Evolutionary conservation across 2,113 vertebrate species (phyloP), one percentile per base, ranked within the genome.

Genomic region (Ifrita kowaldi): DNA sequence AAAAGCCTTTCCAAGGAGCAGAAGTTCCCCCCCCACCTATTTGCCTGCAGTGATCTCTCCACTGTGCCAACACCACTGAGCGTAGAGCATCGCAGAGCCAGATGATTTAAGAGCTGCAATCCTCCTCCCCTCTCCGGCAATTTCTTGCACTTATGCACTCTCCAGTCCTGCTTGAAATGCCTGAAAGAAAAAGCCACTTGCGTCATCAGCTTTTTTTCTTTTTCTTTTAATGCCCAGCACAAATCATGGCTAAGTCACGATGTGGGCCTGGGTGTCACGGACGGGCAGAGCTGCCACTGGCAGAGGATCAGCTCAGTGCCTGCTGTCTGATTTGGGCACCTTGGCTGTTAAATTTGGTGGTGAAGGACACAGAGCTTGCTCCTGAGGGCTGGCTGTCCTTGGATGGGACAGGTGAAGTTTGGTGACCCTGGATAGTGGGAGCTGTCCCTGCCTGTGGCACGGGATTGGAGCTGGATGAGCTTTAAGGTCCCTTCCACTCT

Each of bases 131-230:
- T 94, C 68, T 42, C 93, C 0, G 0, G 84, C 78, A 89, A 71
- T 91, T 84, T 82, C 94, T 91, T 79, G 70, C 78, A 46, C 84
- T 96, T 81, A 71, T 19, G 3, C 52, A 89, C 81, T 82, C 60
- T 55, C 68, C 19, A 68, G 44, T 49, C 84, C 80, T 46, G 67
- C 75, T 35, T 26, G 39, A 96, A 95, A 95, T 26, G 68, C 88
- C 88, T 75, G 79, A 62, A 77, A 86, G 63, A 65, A 84, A 92
- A 75, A 90, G 39, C 44, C 84, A 74, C 55, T 97, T 94, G 60
- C 28, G 32, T 86, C 86, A 91, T 62, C 7, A 22, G 52, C 35
- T 59, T 30, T 18, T 63, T 47, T 49, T 50, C n/a, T 50, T 24
- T 32, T 32, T 8, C 60, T 13, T 65, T 75, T 49, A 82, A 73